A percentile compares a stretch with the other conserved stretches of the same genome.
These are phyloP conservation scores for Morelia viridis DNA, from an alignment of 2,797 vertebrate species.

Conservation along the genomic window DNA sequence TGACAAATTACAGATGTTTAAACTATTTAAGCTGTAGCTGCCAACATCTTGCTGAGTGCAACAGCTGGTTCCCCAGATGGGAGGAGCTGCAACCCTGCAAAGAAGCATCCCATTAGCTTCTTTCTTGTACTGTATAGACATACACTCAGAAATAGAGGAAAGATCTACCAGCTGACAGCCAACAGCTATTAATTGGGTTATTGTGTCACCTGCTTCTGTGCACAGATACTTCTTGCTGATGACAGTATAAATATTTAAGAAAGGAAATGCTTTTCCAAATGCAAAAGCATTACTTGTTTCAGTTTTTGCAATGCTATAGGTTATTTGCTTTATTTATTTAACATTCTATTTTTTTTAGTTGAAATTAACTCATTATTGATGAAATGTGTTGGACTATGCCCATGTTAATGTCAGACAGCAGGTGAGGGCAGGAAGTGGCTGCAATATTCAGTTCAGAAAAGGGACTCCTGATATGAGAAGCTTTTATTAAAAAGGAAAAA, in stretches of 20 bases:
- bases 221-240: neutral
- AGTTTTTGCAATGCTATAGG: neutral
- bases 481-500: conserved; percentile 13
- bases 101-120: conserved; percentile 20
- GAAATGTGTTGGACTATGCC: conserved; percentile 11
- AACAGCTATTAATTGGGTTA: neutral
- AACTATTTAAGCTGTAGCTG: neutral
- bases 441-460: conserved; percentile 13
- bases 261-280: neutral
- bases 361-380: conserved; percentile 14
- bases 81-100: neutral
- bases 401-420: conserved; percentile 10
- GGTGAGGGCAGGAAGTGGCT: neutral
- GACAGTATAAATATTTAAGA: neutral
- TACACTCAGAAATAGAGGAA: neutral
- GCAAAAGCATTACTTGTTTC: neutral
- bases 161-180: neutral
- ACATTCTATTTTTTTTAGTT: neutral
- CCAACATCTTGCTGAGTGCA: neutral
- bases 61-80: neutral
- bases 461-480: neutral
- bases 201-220: neutral
- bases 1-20: neutral
- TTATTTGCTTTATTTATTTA: neutral
- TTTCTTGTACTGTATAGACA: neutral